A percentile compares a stretch with the other conserved stretches of the same genome.
These are phyloP conservation scores for Nematostella vectensis DNA, from an alignment of 92 coral and sea anemone genomes.

Conservation along the genomic window DNA sequence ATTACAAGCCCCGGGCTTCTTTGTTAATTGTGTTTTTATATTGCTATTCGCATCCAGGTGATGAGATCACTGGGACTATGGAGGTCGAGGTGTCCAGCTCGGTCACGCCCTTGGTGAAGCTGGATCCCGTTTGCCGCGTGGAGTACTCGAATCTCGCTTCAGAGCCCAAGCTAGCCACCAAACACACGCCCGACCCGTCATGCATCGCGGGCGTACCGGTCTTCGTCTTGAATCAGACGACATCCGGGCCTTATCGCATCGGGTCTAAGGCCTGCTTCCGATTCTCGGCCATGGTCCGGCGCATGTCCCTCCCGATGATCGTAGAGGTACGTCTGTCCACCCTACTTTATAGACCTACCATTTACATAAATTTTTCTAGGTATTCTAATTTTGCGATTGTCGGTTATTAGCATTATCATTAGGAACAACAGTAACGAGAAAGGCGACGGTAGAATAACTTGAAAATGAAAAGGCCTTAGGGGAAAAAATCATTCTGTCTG, in stretches of 20 bases:
- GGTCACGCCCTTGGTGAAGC: slow-evolving; percentile 63
- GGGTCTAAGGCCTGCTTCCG: slow-evolving; percentile 53
- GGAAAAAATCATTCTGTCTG: no score
- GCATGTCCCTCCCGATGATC: slow-evolving; percentile 46
- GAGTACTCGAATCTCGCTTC: slow-evolving; percentile 38
- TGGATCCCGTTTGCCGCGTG: slow-evolving; percentile 46
- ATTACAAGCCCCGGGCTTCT: no score
- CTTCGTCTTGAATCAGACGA: slow-evolving; percentile 46
- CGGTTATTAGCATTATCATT: no score
- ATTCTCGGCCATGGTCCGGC: slow-evolving; percentile 41
- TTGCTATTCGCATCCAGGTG: slow-evolving; percentile 25
- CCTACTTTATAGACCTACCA: no score
- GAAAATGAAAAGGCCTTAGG: no score
- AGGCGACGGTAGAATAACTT: no score
- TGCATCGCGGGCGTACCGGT: slow-evolving; percentile 75
- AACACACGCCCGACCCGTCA: slow-evolving; percentile 53
- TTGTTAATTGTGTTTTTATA: no score
- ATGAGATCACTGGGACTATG: slow-evolving; percentile 36
- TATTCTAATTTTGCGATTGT: no score
- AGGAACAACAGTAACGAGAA: no score
- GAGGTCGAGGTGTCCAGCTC: slow-evolving; percentile 30
- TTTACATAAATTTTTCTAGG: no score
- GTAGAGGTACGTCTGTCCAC: no score
- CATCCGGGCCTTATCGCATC: slow-evolving; percentile 54
- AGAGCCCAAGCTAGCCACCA: slow-evolving; percentile 50